phyloP scores from a whole-genome alignment of 2,797 vertebrate genomes.

The Rhinella marina region DNA sequence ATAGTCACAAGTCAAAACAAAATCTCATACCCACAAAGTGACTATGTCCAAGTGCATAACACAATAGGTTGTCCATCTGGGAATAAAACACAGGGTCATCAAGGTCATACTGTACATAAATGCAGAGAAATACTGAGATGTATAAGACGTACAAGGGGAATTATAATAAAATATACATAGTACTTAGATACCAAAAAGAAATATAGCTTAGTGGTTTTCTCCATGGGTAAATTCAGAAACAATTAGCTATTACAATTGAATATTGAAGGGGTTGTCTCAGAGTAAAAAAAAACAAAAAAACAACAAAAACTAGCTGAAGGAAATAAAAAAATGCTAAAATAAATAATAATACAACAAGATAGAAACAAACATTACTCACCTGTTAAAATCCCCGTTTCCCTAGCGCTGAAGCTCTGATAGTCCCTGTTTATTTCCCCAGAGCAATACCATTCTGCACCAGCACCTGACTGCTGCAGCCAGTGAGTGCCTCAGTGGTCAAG shows the following conservation, averaged over 20 bases:
- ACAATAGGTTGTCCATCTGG: neutral
- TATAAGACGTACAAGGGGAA: neutral
- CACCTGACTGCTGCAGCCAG: no score
- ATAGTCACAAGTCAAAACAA: conserved; percentile 13
- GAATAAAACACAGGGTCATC: conserved; percentile 7
- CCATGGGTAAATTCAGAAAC: neutral
- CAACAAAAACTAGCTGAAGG: no score
- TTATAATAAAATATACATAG: neutral
- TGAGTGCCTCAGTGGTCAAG: no score
- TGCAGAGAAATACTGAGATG: neutral
- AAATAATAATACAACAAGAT: no score
- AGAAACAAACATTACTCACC: no score
- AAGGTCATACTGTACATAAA: neutral
- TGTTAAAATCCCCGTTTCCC: no score
- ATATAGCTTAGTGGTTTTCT: neutral
- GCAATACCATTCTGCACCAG: no score
- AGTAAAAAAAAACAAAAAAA: no score
- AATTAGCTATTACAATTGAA: neutral
- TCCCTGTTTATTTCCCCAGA: no score
- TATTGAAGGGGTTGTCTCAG: neutral
- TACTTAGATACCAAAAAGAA: neutral
- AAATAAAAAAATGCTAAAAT: no score
- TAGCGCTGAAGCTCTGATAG: no score
- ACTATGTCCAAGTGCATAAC: neutral
- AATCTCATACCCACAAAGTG: conserved; percentile 16